A percentile compares a stretch with the other conserved stretches of the same genome.
Evolutionary conservation across 2,888 invertebrate species (phyloP).

Genomic region (Chrysolina americana): DNA sequence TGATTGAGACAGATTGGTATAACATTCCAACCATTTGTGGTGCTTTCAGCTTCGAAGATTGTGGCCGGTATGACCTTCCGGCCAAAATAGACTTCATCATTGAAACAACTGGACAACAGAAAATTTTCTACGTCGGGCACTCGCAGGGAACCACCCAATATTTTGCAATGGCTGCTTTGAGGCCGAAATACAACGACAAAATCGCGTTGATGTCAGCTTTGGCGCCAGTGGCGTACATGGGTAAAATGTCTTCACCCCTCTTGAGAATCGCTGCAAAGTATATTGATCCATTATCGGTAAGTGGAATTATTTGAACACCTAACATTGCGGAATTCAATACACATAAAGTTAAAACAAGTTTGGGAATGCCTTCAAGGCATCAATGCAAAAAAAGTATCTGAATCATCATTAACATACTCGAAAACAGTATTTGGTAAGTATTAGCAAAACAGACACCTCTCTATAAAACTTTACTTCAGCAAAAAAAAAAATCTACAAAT

Average conservation of each 20-base stretch:
- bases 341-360: no score
- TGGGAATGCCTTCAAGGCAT: no score
- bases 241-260: conserved; percentile 28
- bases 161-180: conserved; percentile 76
- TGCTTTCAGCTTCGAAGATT: conserved; percentile 81
- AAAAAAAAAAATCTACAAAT: no score
- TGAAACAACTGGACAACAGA: conserved; percentile 70
- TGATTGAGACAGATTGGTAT: no score
- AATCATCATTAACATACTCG: no score
- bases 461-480: no score
- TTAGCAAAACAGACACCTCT: no score
- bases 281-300: conserved; percentile 24
- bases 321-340: no score
- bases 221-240: conserved; percentile 44
- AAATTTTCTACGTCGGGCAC: conserved; percentile 83
- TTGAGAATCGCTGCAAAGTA: conserved; percentile 24
- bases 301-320: no score
- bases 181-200: conserved; percentile 78
- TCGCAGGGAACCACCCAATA: conserved; percentile 82
- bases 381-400: no score
- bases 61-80: conserved; percentile 84
- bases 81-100: conserved; percentile 82
- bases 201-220: conserved; percentile 64
- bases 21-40: no score
- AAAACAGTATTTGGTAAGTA: no score